Evolutionary conservation across 2,113 vertebrate genomes (phyloP).

Genomic region (Micronycteris hirsuta): DNA sequence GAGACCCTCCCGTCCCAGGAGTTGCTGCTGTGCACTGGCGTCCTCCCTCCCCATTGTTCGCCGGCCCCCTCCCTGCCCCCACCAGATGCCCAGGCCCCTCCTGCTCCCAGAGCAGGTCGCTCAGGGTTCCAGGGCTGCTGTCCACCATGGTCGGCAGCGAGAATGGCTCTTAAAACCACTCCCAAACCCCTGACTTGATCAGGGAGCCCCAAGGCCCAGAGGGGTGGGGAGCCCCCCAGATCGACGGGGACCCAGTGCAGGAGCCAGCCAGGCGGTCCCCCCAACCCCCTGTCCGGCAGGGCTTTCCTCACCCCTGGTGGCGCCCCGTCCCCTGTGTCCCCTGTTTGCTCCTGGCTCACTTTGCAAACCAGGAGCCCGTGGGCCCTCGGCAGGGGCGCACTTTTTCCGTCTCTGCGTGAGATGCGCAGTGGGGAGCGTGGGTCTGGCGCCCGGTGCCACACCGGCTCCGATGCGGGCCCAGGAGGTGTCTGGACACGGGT

Average conservation of each 20-base stretch:
- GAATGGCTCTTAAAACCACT: background rate
- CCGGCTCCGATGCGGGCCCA: background rate
- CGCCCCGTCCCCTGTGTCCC: background rate
- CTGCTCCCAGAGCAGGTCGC: background rate
- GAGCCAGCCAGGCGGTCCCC: too few relatives aligned
- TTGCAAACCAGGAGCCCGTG: background rate
- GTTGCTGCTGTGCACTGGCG: too few relatives aligned
- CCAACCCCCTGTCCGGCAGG: too few relatives aligned
- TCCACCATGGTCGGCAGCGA: background rate
- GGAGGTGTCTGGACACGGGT: background rate
- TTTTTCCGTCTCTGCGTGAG: background rate
- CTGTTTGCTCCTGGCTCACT: background rate
- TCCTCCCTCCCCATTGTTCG: background rate
- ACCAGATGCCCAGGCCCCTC: background rate
- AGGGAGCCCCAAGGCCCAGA: background rate
- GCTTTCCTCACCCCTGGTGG: too few relatives aligned
- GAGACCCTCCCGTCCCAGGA: background rate
- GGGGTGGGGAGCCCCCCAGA: background rate
- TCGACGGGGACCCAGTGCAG: background rate
- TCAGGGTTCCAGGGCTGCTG: background rate
- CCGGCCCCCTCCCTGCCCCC: background rate
- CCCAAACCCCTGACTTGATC: background rate
- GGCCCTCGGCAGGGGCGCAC: background rate
- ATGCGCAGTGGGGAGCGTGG: background rate
- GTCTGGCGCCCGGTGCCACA: accelerated